These are phyloP conservation scores for Limnephilus rhombicus DNA, from an alignment of 2,888 invertebrate species.

Conservation along the genomic window DNA sequence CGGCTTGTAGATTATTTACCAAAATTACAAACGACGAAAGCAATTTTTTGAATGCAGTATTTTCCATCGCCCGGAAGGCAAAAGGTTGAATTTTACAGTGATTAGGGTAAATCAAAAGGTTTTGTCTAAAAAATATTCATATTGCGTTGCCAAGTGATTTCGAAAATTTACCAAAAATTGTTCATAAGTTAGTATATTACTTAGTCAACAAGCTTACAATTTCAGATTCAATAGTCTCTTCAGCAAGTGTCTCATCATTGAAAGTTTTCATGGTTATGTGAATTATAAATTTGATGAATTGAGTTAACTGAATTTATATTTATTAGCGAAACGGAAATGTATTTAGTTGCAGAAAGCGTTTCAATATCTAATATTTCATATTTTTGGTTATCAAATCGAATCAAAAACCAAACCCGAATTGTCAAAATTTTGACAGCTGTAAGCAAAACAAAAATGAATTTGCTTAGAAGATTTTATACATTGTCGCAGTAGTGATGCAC, in stretches of 20 bases:
- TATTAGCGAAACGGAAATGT: background rate
- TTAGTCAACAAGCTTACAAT: slow-evolving; percentile 1
- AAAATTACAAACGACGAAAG: too few species aligned
- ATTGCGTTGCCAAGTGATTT: too few species aligned
- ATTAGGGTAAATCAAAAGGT: too few species aligned
- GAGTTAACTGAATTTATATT: background rate
- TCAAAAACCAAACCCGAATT: background rate
- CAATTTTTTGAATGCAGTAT: too few species aligned
- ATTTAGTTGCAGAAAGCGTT: background rate
- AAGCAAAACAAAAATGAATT: background rate
- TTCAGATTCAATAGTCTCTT: slow-evolving; percentile 46
- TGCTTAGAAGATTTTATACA: too few species aligned
- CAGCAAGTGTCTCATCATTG: slow-evolving; percentile 25
- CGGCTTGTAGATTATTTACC: too few species aligned
- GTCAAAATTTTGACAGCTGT: background rate
- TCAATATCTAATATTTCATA: background rate
- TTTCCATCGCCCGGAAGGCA: too few species aligned
- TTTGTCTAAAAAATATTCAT: too few species aligned
- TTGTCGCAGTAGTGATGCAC: too few species aligned
- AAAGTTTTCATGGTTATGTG: slow-evolving; percentile 40
- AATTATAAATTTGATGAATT: background rate
- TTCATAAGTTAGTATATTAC: background rate
- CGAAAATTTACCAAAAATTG: background rate
- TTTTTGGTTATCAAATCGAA: background rate
- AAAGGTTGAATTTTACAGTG: too few species aligned